Conservation (phyloP, 1,140 invertebrate species). For the Antheraea mylitta region DNA sequence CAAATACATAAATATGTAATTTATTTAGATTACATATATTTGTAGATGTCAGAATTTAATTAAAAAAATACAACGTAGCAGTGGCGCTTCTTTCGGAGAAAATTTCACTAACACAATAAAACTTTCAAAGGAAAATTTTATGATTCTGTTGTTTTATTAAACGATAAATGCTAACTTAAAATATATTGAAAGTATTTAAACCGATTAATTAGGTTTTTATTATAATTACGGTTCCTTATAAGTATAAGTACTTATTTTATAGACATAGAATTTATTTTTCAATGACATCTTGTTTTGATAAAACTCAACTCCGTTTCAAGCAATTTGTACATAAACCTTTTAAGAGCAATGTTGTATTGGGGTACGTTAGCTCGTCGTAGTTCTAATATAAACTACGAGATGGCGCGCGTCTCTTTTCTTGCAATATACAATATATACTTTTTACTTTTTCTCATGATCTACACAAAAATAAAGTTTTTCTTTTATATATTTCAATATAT, state of each 20-base stretch:
- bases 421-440: neutral
- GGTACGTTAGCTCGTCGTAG: neutral
- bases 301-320: too few species aligned
- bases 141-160: neutral
- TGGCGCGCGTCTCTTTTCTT: neutral
- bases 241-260: neutral
- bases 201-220: too few species aligned
- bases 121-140: neutral
- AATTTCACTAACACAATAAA: neutral
- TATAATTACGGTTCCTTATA: neutral
- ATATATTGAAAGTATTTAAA: too few species aligned
- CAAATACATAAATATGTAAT: too few species aligned
- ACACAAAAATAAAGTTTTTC: too few species aligned
- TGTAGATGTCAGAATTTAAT: too few species aligned
- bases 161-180: neutral
- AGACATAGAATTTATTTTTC: neutral
- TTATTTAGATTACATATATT: too few species aligned
- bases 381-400: neutral
- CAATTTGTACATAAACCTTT: too few species aligned
- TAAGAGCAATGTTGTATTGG: too few species aligned
- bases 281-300: neutral
- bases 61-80: too few species aligned
- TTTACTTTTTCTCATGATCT: neutral
- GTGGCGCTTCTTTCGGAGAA: too few species aligned
- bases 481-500: too few species aligned